phyloP scores from a whole-genome alignment of 2,797 vertebrate species.

The Varecia variegata region DNA sequence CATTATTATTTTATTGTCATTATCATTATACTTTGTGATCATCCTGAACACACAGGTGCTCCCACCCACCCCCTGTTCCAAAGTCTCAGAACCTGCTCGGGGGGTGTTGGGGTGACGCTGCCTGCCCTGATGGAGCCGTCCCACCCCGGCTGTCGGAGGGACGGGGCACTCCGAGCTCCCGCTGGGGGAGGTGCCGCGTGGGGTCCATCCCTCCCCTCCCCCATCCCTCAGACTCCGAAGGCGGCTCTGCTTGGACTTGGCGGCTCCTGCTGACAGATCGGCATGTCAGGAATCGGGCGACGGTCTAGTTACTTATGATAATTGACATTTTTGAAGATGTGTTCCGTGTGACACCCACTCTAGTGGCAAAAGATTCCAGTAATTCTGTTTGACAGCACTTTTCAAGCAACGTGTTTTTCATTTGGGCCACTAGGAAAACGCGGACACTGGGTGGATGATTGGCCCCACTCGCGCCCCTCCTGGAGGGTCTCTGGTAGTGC shows the following conservation, averaged over 20 bases:
- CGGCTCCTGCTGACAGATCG: slow-evolving; percentile 73
- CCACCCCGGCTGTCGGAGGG: neutral
- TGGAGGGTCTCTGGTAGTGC: neutral
- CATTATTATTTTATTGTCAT: no score
- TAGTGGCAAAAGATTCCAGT: slow-evolving; percentile 75
- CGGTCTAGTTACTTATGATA: slow-evolving; percentile 81
- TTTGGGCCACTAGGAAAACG: slow-evolving; percentile 52
- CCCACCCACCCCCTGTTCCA: neutral
- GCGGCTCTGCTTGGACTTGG: slow-evolving; percentile 68
- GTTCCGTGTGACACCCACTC: slow-evolving; percentile 52
- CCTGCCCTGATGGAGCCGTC: neutral
- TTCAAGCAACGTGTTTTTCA: slow-evolving; percentile 79
- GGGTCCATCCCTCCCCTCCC: no score
- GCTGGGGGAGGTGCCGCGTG: neutral
- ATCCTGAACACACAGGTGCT: neutral
- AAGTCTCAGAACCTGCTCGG: neutral
- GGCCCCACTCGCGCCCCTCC: neutral
- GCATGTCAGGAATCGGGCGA: slow-evolving; percentile 74
- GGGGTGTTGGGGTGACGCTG: neutral
- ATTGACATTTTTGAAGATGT: slow-evolving; percentile 79
- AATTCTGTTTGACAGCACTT: slow-evolving; percentile 78
- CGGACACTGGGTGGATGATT: neutral
- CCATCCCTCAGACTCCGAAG: neutral
- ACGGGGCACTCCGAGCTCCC: neutral
- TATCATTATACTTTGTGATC: no score